Evolutionary conservation across 2,113 vertebrate species (phyloP).

Genomic region (Sisor rabdophorus): DNA sequence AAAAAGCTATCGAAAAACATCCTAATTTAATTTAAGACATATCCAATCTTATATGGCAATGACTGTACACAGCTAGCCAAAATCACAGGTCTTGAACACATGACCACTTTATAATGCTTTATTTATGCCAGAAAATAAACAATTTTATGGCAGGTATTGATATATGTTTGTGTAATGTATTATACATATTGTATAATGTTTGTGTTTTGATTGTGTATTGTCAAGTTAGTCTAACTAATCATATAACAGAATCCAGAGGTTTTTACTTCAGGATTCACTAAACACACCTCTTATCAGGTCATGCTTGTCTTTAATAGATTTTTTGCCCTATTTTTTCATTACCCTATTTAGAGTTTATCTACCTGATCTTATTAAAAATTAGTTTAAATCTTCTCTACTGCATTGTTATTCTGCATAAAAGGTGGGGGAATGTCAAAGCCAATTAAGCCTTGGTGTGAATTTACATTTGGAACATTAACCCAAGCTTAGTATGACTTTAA

Average conservation of each 20-base stretch:
- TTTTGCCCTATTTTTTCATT: not conserved
- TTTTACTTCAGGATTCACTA: too few relatives aligned
- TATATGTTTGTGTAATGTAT: too few relatives aligned
- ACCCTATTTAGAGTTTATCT: constrained; percentile 18
- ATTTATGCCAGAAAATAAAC: constrained; percentile 45
- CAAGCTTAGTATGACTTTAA: constrained; percentile 29
- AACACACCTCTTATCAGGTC: too few relatives aligned
- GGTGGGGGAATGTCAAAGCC: constrained; percentile 1
- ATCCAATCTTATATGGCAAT: constrained; percentile 49
- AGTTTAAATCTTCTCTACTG: not conserved
- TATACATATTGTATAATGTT: too few relatives aligned
- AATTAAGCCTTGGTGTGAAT: constrained; percentile 19
- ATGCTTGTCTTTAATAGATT: too few relatives aligned
- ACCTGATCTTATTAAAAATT: not conserved
- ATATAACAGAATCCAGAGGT: constrained; percentile 38
- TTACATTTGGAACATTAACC: constrained; percentile 31
- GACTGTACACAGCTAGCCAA: constrained; percentile 20
- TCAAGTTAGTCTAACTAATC: constrained; percentile 44
- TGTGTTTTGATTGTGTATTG: constrained; percentile 42
- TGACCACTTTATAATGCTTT: constrained; percentile 28
- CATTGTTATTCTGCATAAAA: constrained; percentile 12
- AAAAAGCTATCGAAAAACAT: constrained; percentile 53
- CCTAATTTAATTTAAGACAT: constrained; percentile 54
- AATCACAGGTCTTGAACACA: constrained; percentile 32
- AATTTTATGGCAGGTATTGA: constrained; percentile 43